These are phyloP conservation scores for Ivindomyrus marchei DNA, from an alignment of 2,113 vertebrate genomes.

Conservation along the genomic window DNA sequence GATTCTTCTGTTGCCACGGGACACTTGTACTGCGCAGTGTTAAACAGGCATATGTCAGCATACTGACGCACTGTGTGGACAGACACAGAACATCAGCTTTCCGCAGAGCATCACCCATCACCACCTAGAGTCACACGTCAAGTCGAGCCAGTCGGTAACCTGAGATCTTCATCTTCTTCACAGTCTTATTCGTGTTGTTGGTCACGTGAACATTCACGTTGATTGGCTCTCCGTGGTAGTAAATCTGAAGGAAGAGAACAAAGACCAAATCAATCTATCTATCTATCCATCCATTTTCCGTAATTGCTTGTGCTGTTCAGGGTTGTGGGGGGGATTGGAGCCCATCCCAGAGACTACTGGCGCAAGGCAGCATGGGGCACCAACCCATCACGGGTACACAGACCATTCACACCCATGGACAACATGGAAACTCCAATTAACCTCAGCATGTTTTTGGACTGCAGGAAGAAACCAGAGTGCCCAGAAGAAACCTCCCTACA, in stretches of 20 bases:
- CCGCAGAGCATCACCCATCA: background rate
- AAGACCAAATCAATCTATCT: background rate
- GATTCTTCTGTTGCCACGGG: constrained; percentile 87
- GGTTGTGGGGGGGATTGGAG: background rate
- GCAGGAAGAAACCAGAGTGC: background rate
- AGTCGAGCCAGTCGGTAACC: constrained; percentile 43
- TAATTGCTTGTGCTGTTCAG: background rate
- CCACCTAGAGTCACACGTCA: background rate
- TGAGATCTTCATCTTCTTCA: constrained; percentile 96
- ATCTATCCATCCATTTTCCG: background rate
- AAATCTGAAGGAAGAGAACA: constrained; percentile 65
- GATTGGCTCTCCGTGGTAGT: constrained; percentile 94
- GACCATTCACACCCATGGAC: background rate
- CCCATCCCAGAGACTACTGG: background rate
- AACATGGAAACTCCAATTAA: background rate
- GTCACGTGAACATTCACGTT: constrained; percentile 94
- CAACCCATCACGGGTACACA: background rate
- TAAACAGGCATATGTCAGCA: constrained; percentile 95
- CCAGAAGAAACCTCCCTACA: background rate
- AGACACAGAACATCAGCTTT: background rate
- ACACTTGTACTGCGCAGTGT: constrained; percentile 96
- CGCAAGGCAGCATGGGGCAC: background rate
- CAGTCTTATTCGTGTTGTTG: constrained; percentile 96
- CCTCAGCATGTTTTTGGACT: background rate
- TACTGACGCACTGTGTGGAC: constrained; percentile 80